Base-by-base conservation (phyloP, 2,113 vertebrate species). In the Anhinga rufa region DNA sequence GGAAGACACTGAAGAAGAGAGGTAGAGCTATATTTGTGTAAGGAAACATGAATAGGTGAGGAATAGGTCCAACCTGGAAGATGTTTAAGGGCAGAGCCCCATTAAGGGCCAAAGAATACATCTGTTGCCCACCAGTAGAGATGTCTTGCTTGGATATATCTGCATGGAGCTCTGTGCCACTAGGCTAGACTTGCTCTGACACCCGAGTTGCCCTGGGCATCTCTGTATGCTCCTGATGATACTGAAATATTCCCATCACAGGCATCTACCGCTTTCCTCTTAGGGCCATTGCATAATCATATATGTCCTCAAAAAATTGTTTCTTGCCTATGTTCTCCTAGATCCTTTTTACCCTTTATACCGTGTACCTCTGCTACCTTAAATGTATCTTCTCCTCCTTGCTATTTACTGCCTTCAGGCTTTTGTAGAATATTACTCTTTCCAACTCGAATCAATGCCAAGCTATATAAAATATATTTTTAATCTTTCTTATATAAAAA, bases 321-420 rank as follows among this genome's bases (percentile, higher is more conserved):
- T 89, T 48, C 61, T 71, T 60, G 6, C 9, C 10, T 64, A 0
- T 26, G 5, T 44, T 71, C 29, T 81, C 26, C 54, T 89, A 57
- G n/a, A 71, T 68, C 25, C 10, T 38, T 89, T 88, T 75, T 68
- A 70, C 25, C 26, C 14, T 38, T 55, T 25, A 24, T 14, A 55
- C 0, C 0, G 12, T 24, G 52, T 6, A 72, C 9, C 5, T 34
- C 55, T 74, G 36, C 38, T 81, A 60, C 9, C 34, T 32, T 61
- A 77, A 64, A 72, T 17, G 9, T 52, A 34, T 55, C 60, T 88
- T 57, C 77, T 14, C 16, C 26, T 79, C 60, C 17, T 81, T 66
- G 55, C 42, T 78, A 66, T 70, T 86, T 92, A 54, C 42, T 66
- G 46, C 24, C 51, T 83, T 93, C 42, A 71, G 51, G 3, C 36